phyloP scores from a whole-genome alignment of 2,797 vertebrate genomes.

The Pangasius mekongensis region DNA sequence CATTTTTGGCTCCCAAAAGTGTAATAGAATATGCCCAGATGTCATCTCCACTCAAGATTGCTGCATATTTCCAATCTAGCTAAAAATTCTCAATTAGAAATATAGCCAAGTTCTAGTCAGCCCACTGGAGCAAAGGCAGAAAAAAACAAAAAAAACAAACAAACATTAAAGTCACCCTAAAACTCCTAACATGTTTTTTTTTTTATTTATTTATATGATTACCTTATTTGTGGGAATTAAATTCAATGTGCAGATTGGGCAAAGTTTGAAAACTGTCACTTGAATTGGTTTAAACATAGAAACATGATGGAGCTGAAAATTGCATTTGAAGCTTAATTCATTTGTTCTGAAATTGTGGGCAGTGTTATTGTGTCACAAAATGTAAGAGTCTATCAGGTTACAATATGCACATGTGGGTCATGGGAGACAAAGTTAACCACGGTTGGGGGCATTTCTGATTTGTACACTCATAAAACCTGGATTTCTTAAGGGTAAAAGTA shows the following conservation, averaged over 20 bases:
- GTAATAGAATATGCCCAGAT: neutral
- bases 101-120: neutral
- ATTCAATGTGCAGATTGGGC: neutral
- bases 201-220: neutral
- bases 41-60: neutral
- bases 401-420: neutral
- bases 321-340: neutral
- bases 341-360: neutral
- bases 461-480: neutral
- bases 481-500: neutral
- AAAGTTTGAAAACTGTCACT: neutral
- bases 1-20: neutral
- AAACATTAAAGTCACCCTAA: too few relatives aligned
- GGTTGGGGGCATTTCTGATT: neutral
- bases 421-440: neutral
- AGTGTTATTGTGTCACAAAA: neutral
- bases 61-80: neutral
- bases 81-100: neutral
- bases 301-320: neutral
- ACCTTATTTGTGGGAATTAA: neutral
- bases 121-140: neutral
- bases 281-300: neutral
- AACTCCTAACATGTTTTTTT: neutral
- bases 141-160: too few relatives aligned
- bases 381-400: neutral